These are phyloP conservation scores for Polyploca ridens DNA, from an alignment of 2,888 invertebrate species.

Conservation along the genomic window DNA sequence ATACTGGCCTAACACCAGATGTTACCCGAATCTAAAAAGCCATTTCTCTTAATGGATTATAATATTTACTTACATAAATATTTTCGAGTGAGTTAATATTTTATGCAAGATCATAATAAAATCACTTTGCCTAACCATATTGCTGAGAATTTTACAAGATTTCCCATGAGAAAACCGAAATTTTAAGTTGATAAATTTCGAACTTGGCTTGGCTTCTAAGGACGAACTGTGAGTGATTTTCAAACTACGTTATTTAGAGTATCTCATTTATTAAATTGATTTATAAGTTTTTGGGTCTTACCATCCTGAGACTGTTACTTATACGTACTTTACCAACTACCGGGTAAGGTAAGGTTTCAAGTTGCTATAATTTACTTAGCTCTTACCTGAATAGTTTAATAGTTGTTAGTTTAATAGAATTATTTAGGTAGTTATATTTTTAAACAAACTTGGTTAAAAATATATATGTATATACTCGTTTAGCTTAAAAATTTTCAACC, in stretches of 20 bases:
- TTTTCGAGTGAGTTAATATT: neutral
- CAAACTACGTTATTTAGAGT: neutral
- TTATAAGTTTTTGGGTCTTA: neutral
- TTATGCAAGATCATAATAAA: neutral
- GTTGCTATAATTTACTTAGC: neutral
- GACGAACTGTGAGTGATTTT: neutral
- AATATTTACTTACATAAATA: neutral
- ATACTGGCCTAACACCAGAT: neutral
- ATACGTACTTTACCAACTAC: neutral
- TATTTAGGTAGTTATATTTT: neutral
- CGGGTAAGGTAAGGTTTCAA: neutral
- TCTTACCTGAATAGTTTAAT: neutral
- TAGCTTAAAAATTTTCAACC: no score
- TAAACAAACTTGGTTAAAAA: neutral
- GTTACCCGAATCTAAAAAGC: neutral
- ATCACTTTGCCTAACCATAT: slow-evolving; percentile 2
- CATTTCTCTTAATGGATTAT: no score
- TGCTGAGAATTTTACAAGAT: slow-evolving; percentile 3
- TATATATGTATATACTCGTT: no score
- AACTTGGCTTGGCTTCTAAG: neutral
- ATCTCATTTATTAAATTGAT: slow-evolving; percentile 3
- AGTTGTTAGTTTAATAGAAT: neutral
- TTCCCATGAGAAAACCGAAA: slow-evolving; percentile 2
- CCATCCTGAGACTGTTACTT: neutral
- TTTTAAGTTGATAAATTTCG: slow-evolving; percentile 1